These are phyloP conservation scores for Hystrix brachyura DNA, from an alignment of 2,113 vertebrate species.

Conservation along the genomic window DNA sequence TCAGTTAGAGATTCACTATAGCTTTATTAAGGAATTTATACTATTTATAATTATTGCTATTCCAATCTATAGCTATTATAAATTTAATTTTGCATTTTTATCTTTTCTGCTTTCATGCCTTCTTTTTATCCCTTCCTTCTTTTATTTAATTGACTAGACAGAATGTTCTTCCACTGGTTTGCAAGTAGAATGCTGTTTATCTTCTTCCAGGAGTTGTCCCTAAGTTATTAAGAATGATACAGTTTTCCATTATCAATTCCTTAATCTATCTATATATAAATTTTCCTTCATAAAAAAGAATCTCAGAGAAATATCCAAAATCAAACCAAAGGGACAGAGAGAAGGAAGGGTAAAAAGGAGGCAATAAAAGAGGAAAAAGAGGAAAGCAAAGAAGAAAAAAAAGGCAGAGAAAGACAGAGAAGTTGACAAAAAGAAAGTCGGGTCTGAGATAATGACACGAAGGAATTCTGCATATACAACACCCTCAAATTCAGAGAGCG, in stretches of 20 bases:
- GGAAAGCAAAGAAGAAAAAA: background rate
- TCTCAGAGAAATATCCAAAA: slow-evolving; percentile 39
- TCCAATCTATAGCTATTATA: background rate
- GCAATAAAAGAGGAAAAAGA: background rate
- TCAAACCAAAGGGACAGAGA: background rate
- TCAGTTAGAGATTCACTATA: background rate
- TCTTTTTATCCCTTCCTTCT: background rate
- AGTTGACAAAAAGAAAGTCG: background rate
- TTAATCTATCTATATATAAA: background rate
- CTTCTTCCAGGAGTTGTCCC: background rate
- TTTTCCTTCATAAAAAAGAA: slow-evolving; percentile 39
- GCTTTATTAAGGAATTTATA: background rate
- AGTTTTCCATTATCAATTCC: background rate
- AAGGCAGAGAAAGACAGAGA: background rate
- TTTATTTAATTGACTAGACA: background rate
- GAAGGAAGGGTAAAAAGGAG: background rate
- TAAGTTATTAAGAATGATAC: background rate
- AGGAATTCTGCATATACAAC: background rate
- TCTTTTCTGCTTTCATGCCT: background rate
- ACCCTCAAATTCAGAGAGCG: background rate
- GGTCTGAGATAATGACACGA: background rate
- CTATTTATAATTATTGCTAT: background rate
- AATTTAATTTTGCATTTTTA: slow-evolving; percentile 44
- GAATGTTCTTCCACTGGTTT: slow-evolving; percentile 41
- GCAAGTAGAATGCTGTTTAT: slow-evolving; percentile 34